A percentile compares a stretch with the other conserved stretches of the same genome.
Evolutionary conservation across 2,888 invertebrate species (phyloP).

Genomic region (Rhopalosiphum nymphaeae): DNA sequence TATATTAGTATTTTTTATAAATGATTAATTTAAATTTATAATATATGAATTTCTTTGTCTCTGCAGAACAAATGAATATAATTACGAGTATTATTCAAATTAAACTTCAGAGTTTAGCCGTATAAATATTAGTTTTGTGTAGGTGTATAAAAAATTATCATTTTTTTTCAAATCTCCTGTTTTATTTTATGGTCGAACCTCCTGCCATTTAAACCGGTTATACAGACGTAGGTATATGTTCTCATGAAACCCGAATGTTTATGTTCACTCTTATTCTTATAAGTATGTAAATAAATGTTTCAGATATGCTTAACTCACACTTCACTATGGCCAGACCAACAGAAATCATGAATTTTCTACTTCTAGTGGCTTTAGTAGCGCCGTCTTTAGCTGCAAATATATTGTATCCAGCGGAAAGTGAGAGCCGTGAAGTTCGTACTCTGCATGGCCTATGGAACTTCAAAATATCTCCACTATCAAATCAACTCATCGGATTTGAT

Average conservation of each 20-base stretch:
- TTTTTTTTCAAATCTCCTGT: neutral
- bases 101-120: neutral
- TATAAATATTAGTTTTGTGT: neutral
- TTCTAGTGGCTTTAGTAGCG: neutral
- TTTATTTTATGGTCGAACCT: neutral
- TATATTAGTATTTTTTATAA: neutral
- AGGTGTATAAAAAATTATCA: neutral
- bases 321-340: slow-evolving; percentile 20
- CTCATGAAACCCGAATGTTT: neutral
- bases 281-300: neutral
- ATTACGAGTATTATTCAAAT: neutral
- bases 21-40: neutral
- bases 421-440: slow-evolving; percentile 58
- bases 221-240: neutral
- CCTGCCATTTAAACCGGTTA: slow-evolving; percentile 15
- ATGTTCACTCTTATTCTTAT: neutral
- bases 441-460: slow-evolving; percentile 61
- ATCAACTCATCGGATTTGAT: slow-evolving; percentile 49
- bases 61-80: neutral
- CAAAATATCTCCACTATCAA: slow-evolving; percentile 51
- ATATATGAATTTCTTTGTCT: neutral
- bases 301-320: slow-evolving; percentile 4
- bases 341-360: neutral
- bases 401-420: slow-evolving; percentile 60
- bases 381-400: slow-evolving; percentile 14